phyloP scores from a whole-genome alignment of 1,140 invertebrate species.

The Atta texana region DNA sequence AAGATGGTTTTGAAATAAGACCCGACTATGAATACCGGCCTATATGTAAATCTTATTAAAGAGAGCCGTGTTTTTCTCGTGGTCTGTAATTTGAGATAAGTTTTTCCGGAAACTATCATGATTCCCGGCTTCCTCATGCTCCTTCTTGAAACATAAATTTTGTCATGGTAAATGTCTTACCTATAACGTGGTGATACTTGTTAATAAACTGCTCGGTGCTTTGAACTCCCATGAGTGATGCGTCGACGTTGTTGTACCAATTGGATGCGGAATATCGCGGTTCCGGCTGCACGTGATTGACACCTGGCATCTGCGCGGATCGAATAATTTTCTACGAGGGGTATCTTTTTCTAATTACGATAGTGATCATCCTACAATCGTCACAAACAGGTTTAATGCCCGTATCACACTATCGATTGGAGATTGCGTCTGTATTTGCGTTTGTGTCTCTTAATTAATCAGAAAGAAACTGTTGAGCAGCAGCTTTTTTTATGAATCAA shows the following conservation, averaged over 20 bases:
- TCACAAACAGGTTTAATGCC: neutral
- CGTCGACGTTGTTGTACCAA: conserved; percentile 77
- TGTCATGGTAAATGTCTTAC: conserved; percentile 67
- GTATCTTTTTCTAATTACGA: neutral
- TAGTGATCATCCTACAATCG: conserved; percentile 3
- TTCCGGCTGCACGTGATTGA: conserved; percentile 71
- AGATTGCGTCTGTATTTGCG: no score
- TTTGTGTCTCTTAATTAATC: no score
- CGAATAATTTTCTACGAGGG: conserved; percentile 32
- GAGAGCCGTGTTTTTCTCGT: neutral
- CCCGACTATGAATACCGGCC: no score
- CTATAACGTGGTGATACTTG: conserved; percentile 85
- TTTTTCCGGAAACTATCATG: neutral
- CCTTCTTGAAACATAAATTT: neutral
- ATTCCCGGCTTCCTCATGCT: neutral
- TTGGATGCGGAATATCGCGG: conserved; percentile 71
- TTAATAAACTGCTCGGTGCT: conserved; percentile 85
- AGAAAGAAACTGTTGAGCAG: no score
- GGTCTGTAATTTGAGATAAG: neutral
- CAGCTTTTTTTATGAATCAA: no score
- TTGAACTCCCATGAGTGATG: conserved; percentile 86
- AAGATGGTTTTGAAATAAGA: no score
- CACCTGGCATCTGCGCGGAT: conserved; percentile 75
- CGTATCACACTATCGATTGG: neutral
- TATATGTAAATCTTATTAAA: no score